A percentile compares a stretch with the other conserved stretches of the same genome.
Conservation (phyloP, 2,888 invertebrate genomes). For the Capitulum mitella region DNA sequence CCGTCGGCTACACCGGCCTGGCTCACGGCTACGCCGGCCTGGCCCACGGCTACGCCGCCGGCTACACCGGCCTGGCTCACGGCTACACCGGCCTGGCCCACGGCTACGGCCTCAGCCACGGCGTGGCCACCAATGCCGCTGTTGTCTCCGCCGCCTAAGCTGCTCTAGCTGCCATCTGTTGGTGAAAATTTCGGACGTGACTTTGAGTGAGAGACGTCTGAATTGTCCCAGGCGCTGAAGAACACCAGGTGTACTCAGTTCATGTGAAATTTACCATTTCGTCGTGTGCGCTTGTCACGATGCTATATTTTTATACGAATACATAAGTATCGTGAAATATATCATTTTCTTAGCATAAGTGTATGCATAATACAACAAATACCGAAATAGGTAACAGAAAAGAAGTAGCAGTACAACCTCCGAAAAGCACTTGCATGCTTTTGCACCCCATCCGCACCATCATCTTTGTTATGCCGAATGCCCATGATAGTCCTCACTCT, state of each 20-base stretch:
- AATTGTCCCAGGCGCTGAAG: background rate
- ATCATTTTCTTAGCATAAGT: no score
- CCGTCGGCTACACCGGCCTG: background rate
- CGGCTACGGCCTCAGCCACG: background rate
- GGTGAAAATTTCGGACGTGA: constrained; percentile 12
- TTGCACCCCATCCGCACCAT: no score
- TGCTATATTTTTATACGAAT: background rate
- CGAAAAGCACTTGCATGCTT: no score
- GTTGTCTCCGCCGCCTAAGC: background rate
- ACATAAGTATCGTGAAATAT: background rate
- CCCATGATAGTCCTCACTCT: no score
- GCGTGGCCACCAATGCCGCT: background rate
- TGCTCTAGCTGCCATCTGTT: background rate
- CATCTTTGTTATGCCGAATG: no score
- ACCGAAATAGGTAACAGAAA: no score
- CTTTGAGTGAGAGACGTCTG: constrained; percentile 11
- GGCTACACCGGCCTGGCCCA: background rate
- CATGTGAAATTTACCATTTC: background rate
- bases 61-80: background rate
- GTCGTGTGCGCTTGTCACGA: background rate
- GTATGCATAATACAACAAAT: no score
- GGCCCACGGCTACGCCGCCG: background rate
- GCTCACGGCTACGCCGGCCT: background rate
- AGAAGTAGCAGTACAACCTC: no score
- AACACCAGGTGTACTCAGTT: background rate